Evolutionary conservation across 2,888 invertebrate genomes (phyloP).

Genomic region (Scaptomyza flava): DNA sequence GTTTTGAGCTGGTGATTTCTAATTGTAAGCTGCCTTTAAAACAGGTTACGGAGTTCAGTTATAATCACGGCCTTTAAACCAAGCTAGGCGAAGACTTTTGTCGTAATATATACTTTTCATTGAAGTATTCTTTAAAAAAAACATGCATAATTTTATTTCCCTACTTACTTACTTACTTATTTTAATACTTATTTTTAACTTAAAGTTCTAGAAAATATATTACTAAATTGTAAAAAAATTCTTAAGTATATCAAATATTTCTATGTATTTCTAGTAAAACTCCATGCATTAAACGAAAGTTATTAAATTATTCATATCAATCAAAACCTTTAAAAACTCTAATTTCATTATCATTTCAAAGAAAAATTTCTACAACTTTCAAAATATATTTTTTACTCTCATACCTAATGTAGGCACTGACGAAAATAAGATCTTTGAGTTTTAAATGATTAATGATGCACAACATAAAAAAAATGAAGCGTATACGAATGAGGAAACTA

Average conservation of each 20-base stretch:
- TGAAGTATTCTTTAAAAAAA: too few relatives aligned
- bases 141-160: too few relatives aligned
- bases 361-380: constrained; percentile 5
- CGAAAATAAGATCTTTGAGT: constrained; percentile 17
- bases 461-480: not conserved
- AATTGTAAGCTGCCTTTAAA: constrained; percentile 17
- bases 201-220: too few relatives aligned
- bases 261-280: too few relatives aligned
- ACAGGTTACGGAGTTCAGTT: not conserved
- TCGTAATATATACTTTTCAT: too few relatives aligned
- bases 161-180: too few relatives aligned
- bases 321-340: not conserved
- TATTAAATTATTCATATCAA: not conserved
- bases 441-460: constrained; percentile 42
- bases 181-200: too few relatives aligned
- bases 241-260: too few relatives aligned
- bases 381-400: not conserved
- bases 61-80: not conserved
- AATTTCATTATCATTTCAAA: not conserved
- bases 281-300: not conserved
- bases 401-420: not conserved
- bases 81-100: not conserved
- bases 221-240: too few relatives aligned
- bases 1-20: constrained; percentile 5
- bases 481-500: constrained; percentile 4